phyloP scores from a whole-genome alignment of 2,888 invertebrate species.

The Chloroclystis v-ata region DNA sequence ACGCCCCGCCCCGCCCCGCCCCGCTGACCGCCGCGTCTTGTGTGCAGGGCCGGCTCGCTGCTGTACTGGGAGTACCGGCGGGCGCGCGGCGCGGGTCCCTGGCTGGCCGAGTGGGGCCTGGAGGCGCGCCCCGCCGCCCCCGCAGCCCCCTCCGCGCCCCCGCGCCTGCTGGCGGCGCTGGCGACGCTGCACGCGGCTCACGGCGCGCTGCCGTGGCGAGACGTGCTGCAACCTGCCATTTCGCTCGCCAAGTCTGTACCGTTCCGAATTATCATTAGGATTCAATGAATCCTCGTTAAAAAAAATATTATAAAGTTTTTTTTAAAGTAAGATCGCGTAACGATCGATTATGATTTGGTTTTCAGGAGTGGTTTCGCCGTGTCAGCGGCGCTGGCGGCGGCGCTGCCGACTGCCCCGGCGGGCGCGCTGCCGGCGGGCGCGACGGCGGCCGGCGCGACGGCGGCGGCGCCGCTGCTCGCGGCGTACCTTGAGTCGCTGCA shows the following conservation, averaged over 20 bases:
- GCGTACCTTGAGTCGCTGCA: slow-evolving; percentile 75
- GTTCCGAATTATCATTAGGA: too few species aligned
- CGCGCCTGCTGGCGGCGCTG: slow-evolving; percentile 55
- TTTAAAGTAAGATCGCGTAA: too few species aligned
- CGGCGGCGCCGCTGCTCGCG: slow-evolving; percentile 68
- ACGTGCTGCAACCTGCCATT: slow-evolving; percentile 50
- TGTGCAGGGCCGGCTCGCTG: slow-evolving; percentile 84
- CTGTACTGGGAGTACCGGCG: slow-evolving; percentile 84
- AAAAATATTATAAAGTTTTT: too few species aligned
- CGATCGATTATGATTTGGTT: too few species aligned
- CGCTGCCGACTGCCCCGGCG: slow-evolving; percentile 36
- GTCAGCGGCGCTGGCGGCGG: slow-evolving; percentile 42
- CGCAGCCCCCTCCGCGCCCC: slow-evolving; percentile 27
- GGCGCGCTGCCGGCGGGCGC: slow-evolving; percentile 35
- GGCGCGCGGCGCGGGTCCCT: slow-evolving; percentile 53
- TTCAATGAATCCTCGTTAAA: too few species aligned
- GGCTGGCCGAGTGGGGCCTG: slow-evolving; percentile 66
- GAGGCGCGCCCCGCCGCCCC: slow-evolving; percentile 29
- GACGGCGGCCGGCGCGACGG: slow-evolving; percentile 33
- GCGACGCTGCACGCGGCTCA: slow-evolving; percentile 50
- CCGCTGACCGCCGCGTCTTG: too few species aligned
- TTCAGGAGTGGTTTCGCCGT: slow-evolving; percentile 47
- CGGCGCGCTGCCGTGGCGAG: slow-evolving; percentile 55
- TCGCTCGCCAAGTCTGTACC: slow-evolving; percentile 46
- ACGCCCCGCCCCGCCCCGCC: too few species aligned